phyloP scores from a whole-genome alignment of 2,797 vertebrate species.

The Gorsachius magnificus region DNA sequence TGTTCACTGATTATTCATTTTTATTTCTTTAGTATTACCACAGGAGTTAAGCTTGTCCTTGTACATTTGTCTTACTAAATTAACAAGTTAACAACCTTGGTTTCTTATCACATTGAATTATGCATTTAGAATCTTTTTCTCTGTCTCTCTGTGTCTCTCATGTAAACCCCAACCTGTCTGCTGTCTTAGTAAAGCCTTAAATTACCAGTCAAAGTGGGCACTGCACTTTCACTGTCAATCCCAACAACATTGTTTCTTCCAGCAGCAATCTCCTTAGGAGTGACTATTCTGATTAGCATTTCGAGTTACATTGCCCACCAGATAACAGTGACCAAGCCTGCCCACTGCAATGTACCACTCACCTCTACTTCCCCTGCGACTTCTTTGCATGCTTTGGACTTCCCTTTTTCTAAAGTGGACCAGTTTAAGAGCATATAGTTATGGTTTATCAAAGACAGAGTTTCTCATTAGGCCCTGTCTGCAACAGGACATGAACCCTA shows the following conservation, averaged over 20 bases:
- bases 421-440: neutral
- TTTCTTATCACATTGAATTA: neutral
- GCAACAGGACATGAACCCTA: neutral
- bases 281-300: neutral
- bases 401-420: neutral
- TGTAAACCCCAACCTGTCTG: neutral
- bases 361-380: neutral
- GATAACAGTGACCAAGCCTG: neutral
- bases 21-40: neutral
- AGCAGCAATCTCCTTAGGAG: neutral
- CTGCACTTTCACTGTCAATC: neutral
- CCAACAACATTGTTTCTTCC: neutral
- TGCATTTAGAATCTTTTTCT: neutral
- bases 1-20: neutral
- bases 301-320: neutral
- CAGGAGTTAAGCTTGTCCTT: neutral
- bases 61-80: neutral
- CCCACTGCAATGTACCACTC: neutral
- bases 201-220: neutral
- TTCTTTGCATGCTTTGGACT: neutral
- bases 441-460: neutral
- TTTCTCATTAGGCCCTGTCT: neutral
- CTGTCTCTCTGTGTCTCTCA: neutral
- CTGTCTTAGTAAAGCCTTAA: neutral
- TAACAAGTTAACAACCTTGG: neutral